Evolutionary conservation across 2,113 vertebrate species (phyloP), one percentile per base, ranked within the genome.

Genomic region (Sialia sialis): DNA sequence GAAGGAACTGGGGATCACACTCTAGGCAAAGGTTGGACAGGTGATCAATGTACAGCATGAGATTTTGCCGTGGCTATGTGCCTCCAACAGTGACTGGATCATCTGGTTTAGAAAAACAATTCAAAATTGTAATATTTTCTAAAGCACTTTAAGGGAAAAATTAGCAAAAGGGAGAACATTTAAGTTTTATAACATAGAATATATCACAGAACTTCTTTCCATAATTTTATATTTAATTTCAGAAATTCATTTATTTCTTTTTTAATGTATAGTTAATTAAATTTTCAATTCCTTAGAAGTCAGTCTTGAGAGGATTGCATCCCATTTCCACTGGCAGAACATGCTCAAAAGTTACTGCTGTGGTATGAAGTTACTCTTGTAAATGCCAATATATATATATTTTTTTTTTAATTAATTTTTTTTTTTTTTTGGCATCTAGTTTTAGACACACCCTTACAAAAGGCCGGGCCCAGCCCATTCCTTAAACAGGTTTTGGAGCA

Each of bases 51-150:
- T 98, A 98, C 97, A 98, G 98, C 98, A 98, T 99, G 98, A 98
- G 98, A 98, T 98, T 98, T 98, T 98, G 98, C 98, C 98, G 97
- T 99, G 98, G 98, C 98, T 98, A 98, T 98, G 98, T 98, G 98
- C 98, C 98, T 99, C 99, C 99, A 98, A 98, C 98, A 98, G 98
- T 98, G 98, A 98, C 98, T 98, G 98, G 98, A 98, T 98, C 98
- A 98, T 99, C 99, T 99, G 97, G 85, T 95, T 93, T 96, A 97
- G 97, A 97, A 97, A 97, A 94, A 98, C 80, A 97, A 97, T 94
- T 93, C 72, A 94, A 95, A 92, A 93, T 95, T 97, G 87, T 96
- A 95, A 96, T 86, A 95, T 93, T 92, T 87, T 96, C 73, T 86
- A 70, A 72, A 84, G 14, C 67, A 94, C 13, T 83, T 79, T 6